phyloP scores from a whole-genome alignment of 2,113 vertebrate genomes.

The Cheilinus undulatus region DNA sequence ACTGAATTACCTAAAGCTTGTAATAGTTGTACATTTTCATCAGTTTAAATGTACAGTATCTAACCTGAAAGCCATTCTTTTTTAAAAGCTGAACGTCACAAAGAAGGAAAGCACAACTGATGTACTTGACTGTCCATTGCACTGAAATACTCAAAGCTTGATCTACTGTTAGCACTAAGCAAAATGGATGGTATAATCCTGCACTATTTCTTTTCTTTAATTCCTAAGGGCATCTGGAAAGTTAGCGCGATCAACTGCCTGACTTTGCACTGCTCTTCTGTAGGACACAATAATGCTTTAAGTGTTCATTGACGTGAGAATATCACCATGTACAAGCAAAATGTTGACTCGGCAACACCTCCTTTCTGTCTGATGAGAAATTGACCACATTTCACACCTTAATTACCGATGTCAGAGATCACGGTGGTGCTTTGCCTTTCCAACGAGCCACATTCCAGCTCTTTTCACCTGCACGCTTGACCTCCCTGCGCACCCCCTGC shows the following conservation, averaged over 20 bases:
- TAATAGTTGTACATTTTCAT: too few species aligned
- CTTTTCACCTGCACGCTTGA: conserved; percentile 31
- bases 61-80: too few species aligned
- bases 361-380: conserved; percentile 25
- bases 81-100: too few species aligned
- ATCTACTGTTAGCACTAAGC: too few species aligned
- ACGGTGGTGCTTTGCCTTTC: conserved; percentile 5
- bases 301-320: background rate
- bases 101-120: background rate
- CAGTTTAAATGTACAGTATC: too few species aligned
- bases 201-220: background rate
- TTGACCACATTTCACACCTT: conserved; percentile 39
- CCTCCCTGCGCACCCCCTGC: conserved; percentile 37
- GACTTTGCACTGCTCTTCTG: background rate
- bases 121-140: background rate
- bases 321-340: background rate
- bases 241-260: background rate
- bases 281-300: background rate
- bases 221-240: background rate
- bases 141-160: too few species aligned
- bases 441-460: conserved; percentile 38
- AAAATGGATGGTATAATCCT: too few species aligned
- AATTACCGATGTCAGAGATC: conserved; percentile 51
- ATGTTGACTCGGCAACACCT: conserved; percentile 21
- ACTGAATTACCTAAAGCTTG: too few species aligned